These are phyloP conservation scores for Squalus acanthias DNA, from an alignment of 2,797 vertebrate species.

Conservation along the genomic window DNA sequence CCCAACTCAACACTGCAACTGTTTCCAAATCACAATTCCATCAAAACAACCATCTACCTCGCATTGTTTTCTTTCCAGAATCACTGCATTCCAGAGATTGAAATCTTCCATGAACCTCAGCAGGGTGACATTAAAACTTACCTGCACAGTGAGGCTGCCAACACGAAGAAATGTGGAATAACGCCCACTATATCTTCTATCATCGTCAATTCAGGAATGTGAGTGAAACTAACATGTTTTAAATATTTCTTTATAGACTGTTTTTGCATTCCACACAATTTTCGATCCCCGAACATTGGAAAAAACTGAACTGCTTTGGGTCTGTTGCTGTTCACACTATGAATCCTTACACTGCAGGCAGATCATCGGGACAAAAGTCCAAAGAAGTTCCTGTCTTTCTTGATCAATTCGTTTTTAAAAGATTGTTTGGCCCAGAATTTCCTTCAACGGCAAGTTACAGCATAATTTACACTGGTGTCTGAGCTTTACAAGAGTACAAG, in stretches of 20 bases:
- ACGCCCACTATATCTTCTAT: constrained; percentile 54
- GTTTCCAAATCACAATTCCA: background rate
- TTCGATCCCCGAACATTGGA: background rate
- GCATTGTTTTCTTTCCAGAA: constrained; percentile 55
- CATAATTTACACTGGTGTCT: background rate
- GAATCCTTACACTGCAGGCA: background rate
- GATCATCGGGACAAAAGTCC: too few relatives aligned
- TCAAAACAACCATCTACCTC: background rate
- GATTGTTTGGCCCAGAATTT: background rate
- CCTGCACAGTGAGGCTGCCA: constrained; percentile 54
- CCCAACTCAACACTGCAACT: background rate
- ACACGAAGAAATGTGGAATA: constrained; percentile 56
- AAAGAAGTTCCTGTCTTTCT: background rate
- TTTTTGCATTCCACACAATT: background rate
- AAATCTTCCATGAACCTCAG: constrained; percentile 50
- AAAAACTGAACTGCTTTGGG: background rate
- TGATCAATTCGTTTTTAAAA: background rate
- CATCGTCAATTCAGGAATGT: constrained; percentile 69
- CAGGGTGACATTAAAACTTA: constrained; percentile 45
- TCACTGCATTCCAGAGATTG: constrained; percentile 63
- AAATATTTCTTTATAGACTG: background rate
- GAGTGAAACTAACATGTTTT: constrained; percentile 45
- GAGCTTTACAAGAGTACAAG: too few relatives aligned
- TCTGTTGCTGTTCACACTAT: background rate
- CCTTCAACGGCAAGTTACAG: background rate